Evolutionary conservation across 2,113 vertebrate genomes (phyloP).

Genomic region (Chloebia gouldiae): DNA sequence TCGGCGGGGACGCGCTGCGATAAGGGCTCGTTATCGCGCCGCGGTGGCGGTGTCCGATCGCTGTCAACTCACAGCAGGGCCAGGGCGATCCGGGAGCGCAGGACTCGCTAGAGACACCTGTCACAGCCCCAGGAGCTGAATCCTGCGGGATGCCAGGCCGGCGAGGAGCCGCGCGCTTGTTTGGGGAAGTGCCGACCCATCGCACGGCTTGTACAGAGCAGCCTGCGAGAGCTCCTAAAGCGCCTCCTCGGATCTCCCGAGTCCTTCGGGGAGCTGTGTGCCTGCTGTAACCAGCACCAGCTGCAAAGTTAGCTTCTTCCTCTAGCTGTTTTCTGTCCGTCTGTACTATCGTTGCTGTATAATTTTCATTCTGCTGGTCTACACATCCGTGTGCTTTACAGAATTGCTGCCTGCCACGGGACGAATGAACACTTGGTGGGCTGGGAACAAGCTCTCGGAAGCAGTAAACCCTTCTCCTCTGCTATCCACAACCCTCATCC

Average conservation of each 20-base stretch:
- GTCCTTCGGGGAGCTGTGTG: not conserved
- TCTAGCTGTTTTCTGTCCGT: accelerated
- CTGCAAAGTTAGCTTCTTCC: not conserved
- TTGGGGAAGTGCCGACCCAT: accelerated
- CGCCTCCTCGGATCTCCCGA: too few species aligned
- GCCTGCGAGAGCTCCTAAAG: not conserved
- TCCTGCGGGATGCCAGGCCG: not conserved
- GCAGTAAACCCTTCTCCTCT: not conserved
- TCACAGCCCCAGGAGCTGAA: not conserved
- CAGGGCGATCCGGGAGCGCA: not conserved
- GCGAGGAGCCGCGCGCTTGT: accelerated
- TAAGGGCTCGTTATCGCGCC: not conserved
- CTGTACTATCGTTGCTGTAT: not conserved
- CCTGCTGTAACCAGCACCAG: not conserved
- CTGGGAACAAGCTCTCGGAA: not conserved
- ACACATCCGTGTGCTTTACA: not conserved
- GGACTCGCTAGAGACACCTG: not conserved
- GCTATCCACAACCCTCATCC: accelerated
- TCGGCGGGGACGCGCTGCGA: not conserved
- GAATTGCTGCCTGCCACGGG: not conserved
- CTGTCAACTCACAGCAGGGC: not conserved
- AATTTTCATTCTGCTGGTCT: not conserved
- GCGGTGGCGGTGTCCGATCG: not conserved
- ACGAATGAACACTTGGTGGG: not conserved
- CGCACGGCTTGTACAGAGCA: accelerated